Percentiles rank a stretch among this genome's conserved stretches.
These are phyloP conservation scores for Drosophila subsilvestris DNA, from an alignment of 2,888 invertebrate genomes.

Conservation along the genomic window DNA sequence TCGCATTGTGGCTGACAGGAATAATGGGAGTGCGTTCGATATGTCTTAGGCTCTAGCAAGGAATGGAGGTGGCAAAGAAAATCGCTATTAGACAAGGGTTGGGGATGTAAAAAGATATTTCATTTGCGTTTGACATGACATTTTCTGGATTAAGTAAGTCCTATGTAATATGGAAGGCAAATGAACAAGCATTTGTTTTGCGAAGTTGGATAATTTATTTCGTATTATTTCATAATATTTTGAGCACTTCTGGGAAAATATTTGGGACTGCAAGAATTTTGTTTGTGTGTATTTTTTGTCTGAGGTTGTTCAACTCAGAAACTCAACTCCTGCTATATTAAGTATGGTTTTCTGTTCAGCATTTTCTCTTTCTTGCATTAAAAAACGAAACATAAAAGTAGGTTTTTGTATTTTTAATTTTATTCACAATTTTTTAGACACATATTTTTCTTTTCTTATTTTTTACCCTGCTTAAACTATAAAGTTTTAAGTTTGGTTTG, in stretches of 20 bases:
- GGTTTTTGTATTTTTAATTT: background rate
- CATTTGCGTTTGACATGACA: background rate
- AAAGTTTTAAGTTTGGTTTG: background rate
- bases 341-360: background rate
- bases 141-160: background rate
- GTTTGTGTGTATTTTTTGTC: background rate
- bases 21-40: constrained; percentile 29
- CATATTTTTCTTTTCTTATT: background rate
- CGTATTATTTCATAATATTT: background rate
- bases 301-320: background rate
- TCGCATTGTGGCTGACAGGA: constrained; percentile 27
- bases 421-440: too few relatives aligned
- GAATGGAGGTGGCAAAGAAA: background rate
- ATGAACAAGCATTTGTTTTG: background rate
- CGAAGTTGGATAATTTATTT: background rate
- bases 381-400: background rate
- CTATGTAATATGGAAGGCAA: background rate
- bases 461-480: too few relatives aligned
- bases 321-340: too few relatives aligned
- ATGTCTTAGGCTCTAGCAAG: constrained; percentile 3
- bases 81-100: background rate
- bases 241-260: background rate
- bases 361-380: background rate
- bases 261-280: background rate
- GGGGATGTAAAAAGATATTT: too few relatives aligned